A percentile compares a stretch with the other conserved stretches of the same genome.
Conservation (phyloP, 2,888 invertebrate species). For the Campopleginae sp. region DNA sequence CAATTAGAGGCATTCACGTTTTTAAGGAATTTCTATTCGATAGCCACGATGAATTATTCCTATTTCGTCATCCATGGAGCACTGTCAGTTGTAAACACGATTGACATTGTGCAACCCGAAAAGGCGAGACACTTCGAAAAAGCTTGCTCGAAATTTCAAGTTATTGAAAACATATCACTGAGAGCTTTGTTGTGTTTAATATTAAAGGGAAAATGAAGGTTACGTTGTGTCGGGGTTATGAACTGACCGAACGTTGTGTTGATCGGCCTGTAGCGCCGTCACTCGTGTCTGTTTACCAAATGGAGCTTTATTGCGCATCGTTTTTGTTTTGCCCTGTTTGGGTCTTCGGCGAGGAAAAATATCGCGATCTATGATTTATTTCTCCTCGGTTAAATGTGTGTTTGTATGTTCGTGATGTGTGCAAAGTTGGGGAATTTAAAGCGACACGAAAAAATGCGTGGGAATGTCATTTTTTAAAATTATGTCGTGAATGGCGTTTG, state of each 20-base stretch:
- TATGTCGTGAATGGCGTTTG: not conserved
- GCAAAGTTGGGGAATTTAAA: not conserved
- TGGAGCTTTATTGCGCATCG: not conserved
- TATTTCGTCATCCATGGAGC: constrained; percentile 4
- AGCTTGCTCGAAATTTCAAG: constrained; percentile 13
- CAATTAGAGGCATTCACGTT: constrained; percentile 14
- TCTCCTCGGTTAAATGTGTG: not conserved
- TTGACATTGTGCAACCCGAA: not conserved
- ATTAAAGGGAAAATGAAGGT: constrained; percentile 7
- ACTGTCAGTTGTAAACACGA: not conserved
- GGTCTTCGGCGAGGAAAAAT: not conserved
- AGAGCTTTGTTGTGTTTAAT: not conserved
- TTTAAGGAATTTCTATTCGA: not conserved
- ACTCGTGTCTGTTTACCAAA: constrained; percentile 1
- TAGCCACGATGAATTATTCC: not conserved
- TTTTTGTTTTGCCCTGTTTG: not conserved
- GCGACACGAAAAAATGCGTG: not conserved
- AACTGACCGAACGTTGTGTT: constrained; percentile 26
- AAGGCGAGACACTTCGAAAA: not conserved
- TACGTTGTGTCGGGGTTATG: not conserved
- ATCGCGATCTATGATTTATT: not conserved
- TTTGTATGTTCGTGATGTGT: not conserved
- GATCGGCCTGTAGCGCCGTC: not conserved
- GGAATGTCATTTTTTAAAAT: not conserved
- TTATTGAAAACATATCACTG: constrained; percentile 9